These are phyloP conservation scores for Rissa tridactyla DNA, from an alignment of 2,113 vertebrate species.

Conservation along the genomic window DNA sequence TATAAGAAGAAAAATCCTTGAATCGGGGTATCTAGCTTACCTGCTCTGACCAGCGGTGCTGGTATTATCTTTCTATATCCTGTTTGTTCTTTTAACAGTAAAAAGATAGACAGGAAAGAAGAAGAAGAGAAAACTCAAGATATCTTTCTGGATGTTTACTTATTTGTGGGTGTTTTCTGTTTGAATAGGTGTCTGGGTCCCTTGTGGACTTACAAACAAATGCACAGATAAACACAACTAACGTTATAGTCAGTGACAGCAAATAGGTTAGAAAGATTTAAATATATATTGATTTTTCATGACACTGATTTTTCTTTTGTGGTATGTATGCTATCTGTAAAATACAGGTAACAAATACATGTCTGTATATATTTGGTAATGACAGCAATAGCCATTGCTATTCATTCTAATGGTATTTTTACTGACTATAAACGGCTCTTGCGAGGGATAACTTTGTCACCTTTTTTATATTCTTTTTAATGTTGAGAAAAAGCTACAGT, in stretches of 20 bases:
- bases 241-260: neutral
- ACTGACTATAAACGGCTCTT: neutral
- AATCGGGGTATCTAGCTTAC: neutral
- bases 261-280: neutral
- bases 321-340: neutral
- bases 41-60: conserved; percentile 25
- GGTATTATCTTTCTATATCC: neutral
- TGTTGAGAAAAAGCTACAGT: neutral
- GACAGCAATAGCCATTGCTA: neutral
- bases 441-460: neutral
- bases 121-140: neutral
- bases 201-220: neutral
- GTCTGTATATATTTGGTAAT: neutral
- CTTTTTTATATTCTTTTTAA: neutral
- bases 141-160: neutral
- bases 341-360: neutral
- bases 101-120: neutral
- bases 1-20: conserved; percentile 41
- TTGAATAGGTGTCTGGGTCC: neutral
- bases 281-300: conserved; percentile 6
- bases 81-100: neutral
- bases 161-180: neutral
- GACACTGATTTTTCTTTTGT: neutral
- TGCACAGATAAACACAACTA: neutral
- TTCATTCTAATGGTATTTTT: neutral